Evolutionary conservation across 1,140 invertebrate genomes (phyloP).

Genomic region (Spodoptera litura): DNA sequence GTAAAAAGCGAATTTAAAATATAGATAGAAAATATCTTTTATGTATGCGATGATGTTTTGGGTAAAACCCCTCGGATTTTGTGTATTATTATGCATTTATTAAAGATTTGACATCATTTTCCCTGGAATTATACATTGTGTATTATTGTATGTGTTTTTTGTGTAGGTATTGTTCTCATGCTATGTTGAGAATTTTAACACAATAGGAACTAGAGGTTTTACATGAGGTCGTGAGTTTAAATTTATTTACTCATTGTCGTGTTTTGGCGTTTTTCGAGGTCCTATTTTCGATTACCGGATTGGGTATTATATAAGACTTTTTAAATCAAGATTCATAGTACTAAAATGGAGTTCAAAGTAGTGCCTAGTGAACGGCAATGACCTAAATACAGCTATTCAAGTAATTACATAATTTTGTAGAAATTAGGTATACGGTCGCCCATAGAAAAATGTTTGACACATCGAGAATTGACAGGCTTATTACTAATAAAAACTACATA

Average conservation of each 20-base stretch:
- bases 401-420: too few relatives aligned
- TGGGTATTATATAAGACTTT: too few relatives aligned
- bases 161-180: constrained; percentile 17
- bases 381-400: too few relatives aligned
- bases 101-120: background rate
- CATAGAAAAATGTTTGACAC: too few relatives aligned
- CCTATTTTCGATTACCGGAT: too few relatives aligned
- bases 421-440: too few relatives aligned
- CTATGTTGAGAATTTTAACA: constrained; percentile 12
- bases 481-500: too few relatives aligned
- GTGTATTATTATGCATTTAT: constrained; percentile 65
- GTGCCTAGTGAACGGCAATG: too few relatives aligned
- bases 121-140: constrained; percentile 9
- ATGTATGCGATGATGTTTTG: constrained; percentile 60
- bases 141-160: constrained; percentile 3
- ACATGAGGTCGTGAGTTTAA: background rate
- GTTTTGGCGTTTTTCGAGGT: background rate
- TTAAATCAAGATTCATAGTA: too few relatives aligned
- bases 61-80: constrained; percentile 50
- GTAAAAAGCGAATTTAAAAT: constrained; percentile 75
- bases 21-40: constrained; percentile 75
- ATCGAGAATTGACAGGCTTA: too few relatives aligned
- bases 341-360: too few relatives aligned
- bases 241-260: background rate
- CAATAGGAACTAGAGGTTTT: background rate